phyloP scores from a whole-genome alignment of 2,113 vertebrate species.

The Nicator chloris region DNA sequence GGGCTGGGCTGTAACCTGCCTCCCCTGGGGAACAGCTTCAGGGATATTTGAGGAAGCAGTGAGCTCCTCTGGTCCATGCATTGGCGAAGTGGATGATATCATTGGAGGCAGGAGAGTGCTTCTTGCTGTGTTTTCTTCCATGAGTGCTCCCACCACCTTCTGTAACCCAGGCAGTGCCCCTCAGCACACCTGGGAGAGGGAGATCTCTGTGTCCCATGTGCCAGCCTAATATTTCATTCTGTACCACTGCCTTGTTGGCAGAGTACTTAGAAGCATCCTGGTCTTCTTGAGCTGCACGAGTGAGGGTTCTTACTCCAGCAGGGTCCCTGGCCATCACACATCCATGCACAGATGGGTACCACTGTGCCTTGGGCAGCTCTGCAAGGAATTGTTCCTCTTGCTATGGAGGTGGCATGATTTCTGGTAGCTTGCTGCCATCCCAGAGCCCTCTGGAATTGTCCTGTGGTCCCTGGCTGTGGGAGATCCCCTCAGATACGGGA shows the following conservation, averaged over 20 bases:
- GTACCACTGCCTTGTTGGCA: not conserved
- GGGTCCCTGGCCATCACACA: not conserved
- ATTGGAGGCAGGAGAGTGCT: not conserved
- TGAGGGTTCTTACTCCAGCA: not conserved
- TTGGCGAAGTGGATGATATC: not conserved
- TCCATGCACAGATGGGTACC: not conserved
- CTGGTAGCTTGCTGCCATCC: not conserved
- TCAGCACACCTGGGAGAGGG: not conserved
- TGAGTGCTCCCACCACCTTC: not conserved
- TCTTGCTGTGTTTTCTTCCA: not conserved
- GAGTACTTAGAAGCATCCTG: not conserved
- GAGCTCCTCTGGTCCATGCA: not conserved
- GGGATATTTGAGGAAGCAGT: not conserved
- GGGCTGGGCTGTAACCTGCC: not conserved
- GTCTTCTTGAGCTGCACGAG: not conserved
- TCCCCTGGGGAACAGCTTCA: not conserved
- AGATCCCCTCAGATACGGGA: not conserved
- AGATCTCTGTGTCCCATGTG: not conserved
- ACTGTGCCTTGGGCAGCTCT: not conserved
- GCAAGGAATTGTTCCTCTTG: not conserved
- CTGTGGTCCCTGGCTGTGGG: not conserved
- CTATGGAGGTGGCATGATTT: not conserved
- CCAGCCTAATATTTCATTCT: not conserved
- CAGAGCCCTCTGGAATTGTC: not conserved
- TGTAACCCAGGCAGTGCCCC: not conserved